Percentiles rank a stretch among this genome's conserved stretches.
phyloP scores from a whole-genome alignment of 2,797 vertebrate genomes.

The Leptodactylus fallax region DNA sequence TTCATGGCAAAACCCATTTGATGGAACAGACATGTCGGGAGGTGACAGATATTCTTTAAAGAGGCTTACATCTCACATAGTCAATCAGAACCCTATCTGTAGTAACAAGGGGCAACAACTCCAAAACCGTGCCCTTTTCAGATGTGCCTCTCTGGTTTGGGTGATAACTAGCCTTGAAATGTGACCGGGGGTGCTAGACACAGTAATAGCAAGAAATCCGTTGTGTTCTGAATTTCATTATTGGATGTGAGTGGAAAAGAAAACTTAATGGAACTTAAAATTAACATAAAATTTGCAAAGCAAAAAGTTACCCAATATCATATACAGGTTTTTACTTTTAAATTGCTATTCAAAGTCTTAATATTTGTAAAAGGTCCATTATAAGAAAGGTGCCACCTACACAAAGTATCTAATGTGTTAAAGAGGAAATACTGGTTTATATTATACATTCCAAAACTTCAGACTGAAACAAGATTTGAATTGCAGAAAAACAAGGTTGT shows the following conservation, averaged over 20 bases:
- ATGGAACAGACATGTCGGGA: too few species aligned
- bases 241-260: background rate
- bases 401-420: constrained; percentile 30
- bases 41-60: too few species aligned
- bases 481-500: constrained; percentile 36
- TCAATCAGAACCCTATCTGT: too few species aligned
- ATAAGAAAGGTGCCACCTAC: constrained; percentile 23
- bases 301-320: background rate
- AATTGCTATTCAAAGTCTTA: background rate
- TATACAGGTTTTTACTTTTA: background rate
- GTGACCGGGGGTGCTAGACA: too few species aligned
- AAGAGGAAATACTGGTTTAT: constrained; percentile 39
- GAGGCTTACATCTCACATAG: too few species aligned
- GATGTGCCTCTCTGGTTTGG: too few species aligned
- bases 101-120: too few species aligned
- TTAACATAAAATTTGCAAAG: background rate
- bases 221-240: background rate
- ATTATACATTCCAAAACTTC: constrained; percentile 33
- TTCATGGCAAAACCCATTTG: too few species aligned
- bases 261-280: background rate
- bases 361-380: constrained; percentile 32
- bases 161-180: too few species aligned
- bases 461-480: constrained; percentile 32
- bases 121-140: too few species aligned
- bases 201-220: too few species aligned